Base-by-base conservation (phyloP, 1,140 invertebrate genomes). In the Oryzaephilus surinamensis region DNA sequence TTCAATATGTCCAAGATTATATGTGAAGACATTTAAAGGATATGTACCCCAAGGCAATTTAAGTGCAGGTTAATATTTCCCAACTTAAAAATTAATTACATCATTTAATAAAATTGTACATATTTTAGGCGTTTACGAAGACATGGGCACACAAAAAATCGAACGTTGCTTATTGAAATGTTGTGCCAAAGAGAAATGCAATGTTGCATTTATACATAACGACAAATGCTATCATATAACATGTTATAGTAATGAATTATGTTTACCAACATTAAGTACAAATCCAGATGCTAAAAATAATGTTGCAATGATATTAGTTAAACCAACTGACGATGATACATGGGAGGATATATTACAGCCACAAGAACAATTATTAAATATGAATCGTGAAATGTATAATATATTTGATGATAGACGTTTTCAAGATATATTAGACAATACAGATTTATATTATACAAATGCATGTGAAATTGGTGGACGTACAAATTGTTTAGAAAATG, bases 131-230 rank as follows among this genome's bases (percentile, higher is more conserved):
- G 69, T 67, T 32, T 82, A 70, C 45, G 69, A 65, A 19, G 71
- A 76, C 49, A 69, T 73, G 11, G 63, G 67, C 19, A 52, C 74
- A 5, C 67, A 59, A 29, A 67, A 66, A 10, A 54, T 79, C 3
- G 70, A 72, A 33, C 65, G 74, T 29, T 91, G 87, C 61, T 71
- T 86, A 3, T 64, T 72, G 46, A 66, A 71, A 20, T 91, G 88
- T 55, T 91, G 87, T 57, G 58, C 61, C 1, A 66, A 73, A 23
- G 59, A 67, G 1, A 49, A 58, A 2, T 91, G 87, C 57, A 82
- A 91, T 62, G 75, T 88, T 43, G 84, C 79, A 3, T 77, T 91
- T 51, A 78, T 84, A 55, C 74, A 75, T 39, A 77, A 85, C 47
- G 60, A 63, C 12, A 78, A 74, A 32, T 91, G 86, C 58, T 91